These are phyloP conservation scores for Pterocles gutturalis DNA, from an alignment of 2,113 vertebrate species.

Conservation along the genomic window DNA sequence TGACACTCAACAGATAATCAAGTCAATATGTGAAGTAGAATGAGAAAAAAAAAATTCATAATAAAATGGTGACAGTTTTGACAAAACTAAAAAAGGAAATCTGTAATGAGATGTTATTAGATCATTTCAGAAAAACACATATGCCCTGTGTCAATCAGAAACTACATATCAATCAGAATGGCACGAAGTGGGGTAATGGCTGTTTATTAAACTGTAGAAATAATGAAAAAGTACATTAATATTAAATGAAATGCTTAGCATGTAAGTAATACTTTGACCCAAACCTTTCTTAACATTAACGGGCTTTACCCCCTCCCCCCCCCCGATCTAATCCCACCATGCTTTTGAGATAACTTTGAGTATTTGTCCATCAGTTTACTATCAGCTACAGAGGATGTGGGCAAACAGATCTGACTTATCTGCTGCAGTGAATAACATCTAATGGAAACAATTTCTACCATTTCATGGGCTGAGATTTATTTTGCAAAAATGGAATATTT, in stretches of 20 bases:
- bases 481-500: background rate
- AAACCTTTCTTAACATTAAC: background rate
- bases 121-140: background rate
- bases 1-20: background rate
- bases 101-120: background rate
- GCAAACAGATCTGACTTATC: background rate
- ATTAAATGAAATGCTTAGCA: background rate
- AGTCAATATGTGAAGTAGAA: background rate
- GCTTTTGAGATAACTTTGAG: background rate
- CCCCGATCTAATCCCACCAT: background rate
- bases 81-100: background rate
- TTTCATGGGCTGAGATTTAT: background rate
- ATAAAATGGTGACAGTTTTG: background rate
- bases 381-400: background rate
- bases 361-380: background rate
- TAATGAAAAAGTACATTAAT: background rate
- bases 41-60: background rate
- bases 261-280: background rate
- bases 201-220: background rate
- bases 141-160: background rate
- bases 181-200: background rate
- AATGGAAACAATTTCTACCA: background rate
- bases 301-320: fast-evolving
- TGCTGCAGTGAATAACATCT: background rate
- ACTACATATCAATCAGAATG: background rate